Conservation (phyloP, 2,797 vertebrate genomes). For the Pseudochaenichthys georgianus region DNA sequence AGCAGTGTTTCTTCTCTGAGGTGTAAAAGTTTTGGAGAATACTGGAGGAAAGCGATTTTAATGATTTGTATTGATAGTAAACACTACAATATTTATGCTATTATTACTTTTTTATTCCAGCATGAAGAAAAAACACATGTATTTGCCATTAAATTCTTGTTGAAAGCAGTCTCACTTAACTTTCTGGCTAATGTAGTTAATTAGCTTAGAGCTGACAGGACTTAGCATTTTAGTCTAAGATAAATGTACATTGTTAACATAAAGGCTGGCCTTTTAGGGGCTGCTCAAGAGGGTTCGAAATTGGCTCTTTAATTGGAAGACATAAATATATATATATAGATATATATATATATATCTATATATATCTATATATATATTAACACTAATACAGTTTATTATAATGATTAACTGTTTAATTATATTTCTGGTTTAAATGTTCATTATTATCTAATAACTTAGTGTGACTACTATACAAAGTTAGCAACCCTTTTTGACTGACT, state of each 20-base stretch:
- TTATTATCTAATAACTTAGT: neutral
- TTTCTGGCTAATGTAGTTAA: neutral
- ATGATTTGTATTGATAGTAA: too few species aligned
- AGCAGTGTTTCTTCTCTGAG: conserved; percentile 26
- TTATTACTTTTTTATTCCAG: neutral
- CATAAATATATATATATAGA: too few species aligned
- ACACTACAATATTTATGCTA: neutral
- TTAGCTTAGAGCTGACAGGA: neutral
- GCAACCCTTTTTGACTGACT: neutral
- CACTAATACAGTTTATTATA: too few species aligned
- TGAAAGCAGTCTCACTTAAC: neutral
- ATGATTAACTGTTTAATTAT: too few species aligned
- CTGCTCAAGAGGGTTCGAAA: neutral
- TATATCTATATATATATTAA: too few species aligned
- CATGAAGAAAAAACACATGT: neutral
- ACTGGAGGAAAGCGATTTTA: neutral
- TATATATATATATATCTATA: too few species aligned
- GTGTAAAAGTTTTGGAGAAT: conserved; percentile 21
- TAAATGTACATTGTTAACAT: neutral
- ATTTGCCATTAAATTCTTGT: neutral
- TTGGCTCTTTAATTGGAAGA: neutral
- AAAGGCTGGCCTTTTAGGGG: neutral
- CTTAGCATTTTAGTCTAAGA: neutral
- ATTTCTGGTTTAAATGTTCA: too few species aligned
- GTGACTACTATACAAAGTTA: neutral